A percentile compares a stretch with the other conserved stretches of the same genome.
phyloP scores from a whole-genome alignment of 1,140 invertebrate species.

The Achatina immaculata region DNA sequence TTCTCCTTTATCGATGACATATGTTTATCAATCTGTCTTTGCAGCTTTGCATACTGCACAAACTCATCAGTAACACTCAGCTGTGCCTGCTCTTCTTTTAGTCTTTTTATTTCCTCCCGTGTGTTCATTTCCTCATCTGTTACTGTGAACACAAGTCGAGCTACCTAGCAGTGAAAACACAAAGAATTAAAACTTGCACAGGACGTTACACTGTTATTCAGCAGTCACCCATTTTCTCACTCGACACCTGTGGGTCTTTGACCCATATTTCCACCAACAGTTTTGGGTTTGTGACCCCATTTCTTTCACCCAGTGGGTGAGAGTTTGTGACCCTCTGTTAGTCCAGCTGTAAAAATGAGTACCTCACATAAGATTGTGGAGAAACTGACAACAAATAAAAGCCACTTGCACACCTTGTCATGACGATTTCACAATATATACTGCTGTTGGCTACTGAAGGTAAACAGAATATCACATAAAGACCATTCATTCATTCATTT shows the following conservation, averaged over 20 bases:
- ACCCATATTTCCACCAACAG: background rate
- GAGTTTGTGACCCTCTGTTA: too few species aligned
- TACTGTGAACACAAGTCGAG: conserved; percentile 44
- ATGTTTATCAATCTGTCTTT: conserved; percentile 56
- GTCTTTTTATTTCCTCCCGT: conserved; percentile 49
- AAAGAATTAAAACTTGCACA: background rate
- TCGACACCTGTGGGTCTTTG: background rate
- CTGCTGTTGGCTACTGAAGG: too few species aligned
- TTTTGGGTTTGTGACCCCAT: background rate
- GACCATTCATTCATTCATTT: too few species aligned
- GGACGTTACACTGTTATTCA: background rate
- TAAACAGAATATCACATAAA: too few species aligned
- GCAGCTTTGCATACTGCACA: conserved; percentile 56
- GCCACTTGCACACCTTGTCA: too few species aligned
- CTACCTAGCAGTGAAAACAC: conserved; percentile 48
- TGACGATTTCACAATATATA: too few species aligned
- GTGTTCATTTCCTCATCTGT: conserved; percentile 54
- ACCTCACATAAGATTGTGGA: too few species aligned
- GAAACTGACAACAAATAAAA: too few species aligned
- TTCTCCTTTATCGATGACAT: conserved; percentile 50
- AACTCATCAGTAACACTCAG: conserved; percentile 60
- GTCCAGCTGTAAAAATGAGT: too few species aligned
- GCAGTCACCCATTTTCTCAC: background rate
- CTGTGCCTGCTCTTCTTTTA: conserved; percentile 54
- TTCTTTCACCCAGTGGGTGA: background rate